phyloP scores from a whole-genome alignment of 1,140 invertebrate species.

The Lasioglossum baleicum region DNA sequence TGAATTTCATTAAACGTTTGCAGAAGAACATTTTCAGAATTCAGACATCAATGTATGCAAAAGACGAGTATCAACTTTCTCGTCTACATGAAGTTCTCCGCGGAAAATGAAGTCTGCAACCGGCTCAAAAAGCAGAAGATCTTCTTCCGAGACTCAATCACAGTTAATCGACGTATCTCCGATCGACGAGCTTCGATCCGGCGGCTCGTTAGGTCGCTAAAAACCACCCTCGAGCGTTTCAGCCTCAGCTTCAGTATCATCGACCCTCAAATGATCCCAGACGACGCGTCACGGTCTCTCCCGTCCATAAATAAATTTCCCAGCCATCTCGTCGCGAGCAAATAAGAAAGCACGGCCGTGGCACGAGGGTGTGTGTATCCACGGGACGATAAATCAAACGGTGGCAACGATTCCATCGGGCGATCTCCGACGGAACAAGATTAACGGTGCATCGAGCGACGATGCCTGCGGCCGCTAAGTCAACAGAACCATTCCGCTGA shows the following conservation, averaged over 20 bases:
- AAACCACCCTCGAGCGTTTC: not conserved
- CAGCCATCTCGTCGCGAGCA: not conserved
- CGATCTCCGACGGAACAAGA: slow-evolving; percentile 49
- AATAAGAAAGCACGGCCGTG: not conserved
- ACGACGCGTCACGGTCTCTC: not conserved
- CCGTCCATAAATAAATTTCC: not conserved
- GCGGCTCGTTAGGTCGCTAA: not conserved
- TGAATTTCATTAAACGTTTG: too few species aligned
- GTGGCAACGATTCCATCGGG: slow-evolving; percentile 39
- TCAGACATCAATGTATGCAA: too few species aligned
- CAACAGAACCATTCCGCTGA: slow-evolving; percentile 47
- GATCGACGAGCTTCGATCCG: not conserved
- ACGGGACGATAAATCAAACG: slow-evolving; percentile 52
- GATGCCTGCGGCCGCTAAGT: slow-evolving; percentile 34
- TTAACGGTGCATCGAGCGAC: slow-evolving; percentile 41
- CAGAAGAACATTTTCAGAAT: too few species aligned
- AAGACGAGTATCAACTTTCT: too few species aligned
- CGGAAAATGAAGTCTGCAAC: too few species aligned
- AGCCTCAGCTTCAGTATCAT: too few species aligned
- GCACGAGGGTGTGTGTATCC: not conserved
- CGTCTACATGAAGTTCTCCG: too few species aligned
- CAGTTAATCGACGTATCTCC: not conserved
- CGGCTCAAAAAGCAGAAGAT: too few species aligned
- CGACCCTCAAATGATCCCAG: not conserved
- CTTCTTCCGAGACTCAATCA: too few species aligned